Evolutionary conservation across 2,888 invertebrate genomes (phyloP).

Genomic region (Dicycla oo): DNA sequence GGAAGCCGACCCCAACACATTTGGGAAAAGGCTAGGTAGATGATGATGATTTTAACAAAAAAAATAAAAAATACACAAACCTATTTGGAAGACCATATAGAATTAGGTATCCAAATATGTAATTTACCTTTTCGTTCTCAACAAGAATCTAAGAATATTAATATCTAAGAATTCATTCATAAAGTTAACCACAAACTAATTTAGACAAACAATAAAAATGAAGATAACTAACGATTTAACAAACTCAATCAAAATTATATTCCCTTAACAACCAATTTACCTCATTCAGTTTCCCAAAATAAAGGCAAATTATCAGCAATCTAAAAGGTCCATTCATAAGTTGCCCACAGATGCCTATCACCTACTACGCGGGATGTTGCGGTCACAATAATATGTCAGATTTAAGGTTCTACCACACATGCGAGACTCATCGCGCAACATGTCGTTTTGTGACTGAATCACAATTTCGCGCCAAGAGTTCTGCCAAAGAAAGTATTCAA

Average conservation of each 20-base stretch:
- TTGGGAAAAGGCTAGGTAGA: no score
- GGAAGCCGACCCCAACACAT: no score
- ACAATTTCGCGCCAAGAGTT: background rate
- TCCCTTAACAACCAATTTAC: constrained; percentile 27
- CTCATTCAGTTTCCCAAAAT: constrained; percentile 52
- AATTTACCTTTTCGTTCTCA: background rate
- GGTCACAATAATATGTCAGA: constrained; percentile 38
- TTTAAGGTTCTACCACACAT: constrained; percentile 7
- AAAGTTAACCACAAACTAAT: constrained; percentile 2
- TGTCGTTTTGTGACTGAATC: background rate
- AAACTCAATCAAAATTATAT: constrained; percentile 15
- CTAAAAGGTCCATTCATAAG: constrained; percentile 65
- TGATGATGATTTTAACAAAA: no score
- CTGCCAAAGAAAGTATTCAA: background rate
- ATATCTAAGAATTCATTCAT: background rate
- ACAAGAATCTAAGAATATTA: no score
- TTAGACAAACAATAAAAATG: background rate
- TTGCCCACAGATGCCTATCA: constrained; percentile 66
- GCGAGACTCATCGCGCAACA: background rate
- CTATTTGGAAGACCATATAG: background rate
- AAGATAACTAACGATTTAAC: background rate
- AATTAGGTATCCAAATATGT: background rate
- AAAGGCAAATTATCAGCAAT: constrained; percentile 56
- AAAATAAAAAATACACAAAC: background rate
- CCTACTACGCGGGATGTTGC: constrained; percentile 41